Base-by-base conservation (phyloP, 2,113 vertebrate species). In the Pithys albifrons region DNA sequence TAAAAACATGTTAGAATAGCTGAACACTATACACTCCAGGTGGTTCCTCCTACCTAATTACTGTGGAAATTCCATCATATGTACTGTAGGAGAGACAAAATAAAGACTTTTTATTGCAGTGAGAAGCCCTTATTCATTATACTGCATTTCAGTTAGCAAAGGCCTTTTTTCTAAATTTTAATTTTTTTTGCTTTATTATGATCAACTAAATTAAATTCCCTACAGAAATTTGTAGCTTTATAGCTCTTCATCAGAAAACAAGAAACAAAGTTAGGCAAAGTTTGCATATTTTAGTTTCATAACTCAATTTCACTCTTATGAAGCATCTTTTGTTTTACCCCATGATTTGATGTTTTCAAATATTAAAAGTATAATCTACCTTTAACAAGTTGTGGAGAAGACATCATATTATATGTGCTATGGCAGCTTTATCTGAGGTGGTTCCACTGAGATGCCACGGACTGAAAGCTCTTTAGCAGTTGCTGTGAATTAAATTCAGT, bases 21-120 rank as follows among this genome's bases (percentile, higher is more conserved):
- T 78, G 74, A 93, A 51, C 4, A 41, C 9, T n/a, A 25, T 57
- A 48, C 43, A 82, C 16, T 75, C 66, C 90, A 95, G 90, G 89
- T 95, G 81, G 85, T 72, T 79, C 61, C 74, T 91, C 88, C 93
- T 78, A 95, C 93, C 28, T 45, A 57, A 39, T 41, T 67, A 49
- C 58, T 75, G 48, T 71, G 52, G 70, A 91, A 76, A 94, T 79
- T 93, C 61, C 78, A 69, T 39, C 41, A 37, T 17, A 29, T 45
- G 7, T 71, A 64, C 51, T 51, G 20, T 37, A 81, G 28, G 79
- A 39, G 17, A 92, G 65, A 69, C 35, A 78, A 92, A 91, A 87
- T 78, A 61, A 76, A 95, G 52, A 16, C 28, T 20, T 87, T 77
- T 23, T 19, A 39, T 35, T 74, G 28, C 29, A 51, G 31, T 55